Evolutionary conservation across 2,888 invertebrate species (phyloP), one percentile per base, ranked within the genome.

Genomic region (Palloptera scutellata): DNA sequence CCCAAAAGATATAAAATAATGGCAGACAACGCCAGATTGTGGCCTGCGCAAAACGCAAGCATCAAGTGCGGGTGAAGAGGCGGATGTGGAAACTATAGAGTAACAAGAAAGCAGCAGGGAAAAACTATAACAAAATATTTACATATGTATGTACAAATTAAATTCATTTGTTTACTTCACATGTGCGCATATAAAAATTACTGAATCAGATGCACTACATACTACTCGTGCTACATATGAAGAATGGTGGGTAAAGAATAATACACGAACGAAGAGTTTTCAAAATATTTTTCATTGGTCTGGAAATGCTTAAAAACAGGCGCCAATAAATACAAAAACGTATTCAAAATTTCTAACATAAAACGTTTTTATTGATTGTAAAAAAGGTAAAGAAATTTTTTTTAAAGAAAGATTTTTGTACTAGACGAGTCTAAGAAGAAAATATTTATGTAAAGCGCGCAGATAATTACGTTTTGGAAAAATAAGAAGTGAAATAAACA

Each of bases 121-220:
- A 20, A 54, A 43, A 53, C 53, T 53, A 62, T 62, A 42, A 30
- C 52, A 53, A 52, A 62, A 20, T 53, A 52, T 13, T 42, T 13
- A 19, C 15, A 51, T 42, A 53, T 43, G n/a, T 53, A 52, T 13
- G 20, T 13, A 19, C 15, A 51, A 53, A 53, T 43, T 13, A 59
- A 45, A 20, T 17, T n/a, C 2, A 64, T 55, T 55, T 64, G 45
- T 64, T 64, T 64, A 64, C 48, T 57, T 48, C 17, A 19, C 40
- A 48, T 30, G 55, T 54, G 54, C 20, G 17, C 54, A 48, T 15
- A 15, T 48, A 30, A 30, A 30, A 30, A 30, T 2, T 30, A 30
- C 6, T 30, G 30, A 6, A 2, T 30, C 30, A 30, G 30, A 30
- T 30, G 30, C 6, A 30, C 10, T 11, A 13, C 45, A 11, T 13